These are phyloP conservation scores for Euzophera pinguis DNA, from an alignment of 2,888 invertebrate genomes.

Conservation along the genomic window DNA sequence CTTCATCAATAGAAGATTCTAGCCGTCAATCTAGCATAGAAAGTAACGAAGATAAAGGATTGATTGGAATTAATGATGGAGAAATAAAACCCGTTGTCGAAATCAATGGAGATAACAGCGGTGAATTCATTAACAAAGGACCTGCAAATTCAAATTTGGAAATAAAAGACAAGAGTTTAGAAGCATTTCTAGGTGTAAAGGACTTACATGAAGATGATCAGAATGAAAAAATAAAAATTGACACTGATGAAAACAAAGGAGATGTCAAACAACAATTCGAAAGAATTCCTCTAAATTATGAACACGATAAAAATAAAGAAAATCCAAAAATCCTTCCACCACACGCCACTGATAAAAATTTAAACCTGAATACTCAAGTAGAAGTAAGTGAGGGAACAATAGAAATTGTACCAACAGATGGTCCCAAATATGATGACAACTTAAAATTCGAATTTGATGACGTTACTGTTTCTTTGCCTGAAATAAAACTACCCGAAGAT, in stretches of 20 bases:
- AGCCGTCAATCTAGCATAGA: constrained; percentile 25
- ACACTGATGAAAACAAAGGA: constrained; percentile 24
- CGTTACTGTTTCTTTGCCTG: constrained; percentile 62
- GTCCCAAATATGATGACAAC: constrained; percentile 54
- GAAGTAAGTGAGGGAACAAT: constrained; percentile 39
- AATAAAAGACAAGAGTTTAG: constrained; percentile 38
- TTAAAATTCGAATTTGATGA: constrained; percentile 66
- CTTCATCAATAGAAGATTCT: constrained; percentile 24
- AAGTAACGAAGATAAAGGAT: constrained; percentile 30
- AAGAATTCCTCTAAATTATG: constrained; percentile 67
- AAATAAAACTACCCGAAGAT: constrained; percentile 71
- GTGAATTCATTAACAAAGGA: constrained; percentile 34
- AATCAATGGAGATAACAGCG: constrained; percentile 46
- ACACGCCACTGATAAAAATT: constrained; percentile 21
- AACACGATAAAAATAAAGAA: constrained; percentile 43
- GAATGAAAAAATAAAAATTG: constrained; percentile 33
- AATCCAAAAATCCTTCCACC: constrained; percentile 21
- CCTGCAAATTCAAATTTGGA: constrained; percentile 24
- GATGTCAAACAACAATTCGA: constrained; percentile 70
- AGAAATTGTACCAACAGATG: constrained; percentile 42
- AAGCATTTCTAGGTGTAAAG: constrained; percentile 38
- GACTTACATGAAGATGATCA: constrained; percentile 28
- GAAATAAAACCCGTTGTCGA: constrained; percentile 69
- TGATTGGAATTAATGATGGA: constrained; percentile 50
- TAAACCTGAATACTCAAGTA: constrained; percentile 23